Evolutionary conservation across 2,888 invertebrate species (phyloP).

Genomic region (Cyrtodaria siliqua): DNA sequence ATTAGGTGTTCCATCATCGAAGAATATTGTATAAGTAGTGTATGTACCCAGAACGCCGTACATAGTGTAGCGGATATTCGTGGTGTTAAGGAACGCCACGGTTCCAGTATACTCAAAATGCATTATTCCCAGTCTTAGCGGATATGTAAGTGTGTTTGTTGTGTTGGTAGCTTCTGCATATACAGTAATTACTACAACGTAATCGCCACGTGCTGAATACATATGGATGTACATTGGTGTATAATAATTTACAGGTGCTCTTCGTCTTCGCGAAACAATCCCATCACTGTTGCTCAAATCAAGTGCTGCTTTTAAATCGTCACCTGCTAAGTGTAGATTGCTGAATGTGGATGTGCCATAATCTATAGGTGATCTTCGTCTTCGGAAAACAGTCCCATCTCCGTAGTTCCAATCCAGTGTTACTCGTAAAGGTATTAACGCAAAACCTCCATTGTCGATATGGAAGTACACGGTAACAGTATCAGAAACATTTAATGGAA

Average conservation of each 20-base stretch:
- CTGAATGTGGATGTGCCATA: too few species aligned
- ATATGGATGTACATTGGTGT: slow-evolving; percentile 25
- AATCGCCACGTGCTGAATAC: slow-evolving; percentile 48
- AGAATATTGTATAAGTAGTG: slow-evolving; percentile 38
- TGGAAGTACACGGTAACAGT: slow-evolving; percentile 54
- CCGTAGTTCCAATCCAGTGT: slow-evolving; percentile 41
- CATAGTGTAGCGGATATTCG: slow-evolving; percentile 41
- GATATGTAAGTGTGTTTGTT: slow-evolving; percentile 12
- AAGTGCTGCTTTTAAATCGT: too few species aligned
- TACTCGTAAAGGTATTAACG: slow-evolving; percentile 40
- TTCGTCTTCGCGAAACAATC: too few species aligned
- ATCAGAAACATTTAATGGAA: slow-evolving; percentile 56
- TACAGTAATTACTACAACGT: slow-evolving; percentile 31
- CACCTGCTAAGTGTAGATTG: too few species aligned
- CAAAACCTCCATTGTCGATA: slow-evolving; percentile 50
- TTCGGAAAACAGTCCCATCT: slow-evolving; percentile 2
- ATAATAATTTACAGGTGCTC: slow-evolving; percentile 23
- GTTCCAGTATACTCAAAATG: slow-evolving; percentile 48
- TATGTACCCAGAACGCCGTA: slow-evolving; percentile 48
- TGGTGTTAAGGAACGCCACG: slow-evolving; percentile 42
- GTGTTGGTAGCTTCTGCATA: slow-evolving; percentile 40
- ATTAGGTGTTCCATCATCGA: slow-evolving; percentile 34
- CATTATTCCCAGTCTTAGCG: slow-evolving; percentile 51
- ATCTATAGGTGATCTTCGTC: too few species aligned
- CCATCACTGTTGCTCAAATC: too few species aligned